Conservation (phyloP, 2,113 vertebrate species). For the Apteryx owenii region DNA sequence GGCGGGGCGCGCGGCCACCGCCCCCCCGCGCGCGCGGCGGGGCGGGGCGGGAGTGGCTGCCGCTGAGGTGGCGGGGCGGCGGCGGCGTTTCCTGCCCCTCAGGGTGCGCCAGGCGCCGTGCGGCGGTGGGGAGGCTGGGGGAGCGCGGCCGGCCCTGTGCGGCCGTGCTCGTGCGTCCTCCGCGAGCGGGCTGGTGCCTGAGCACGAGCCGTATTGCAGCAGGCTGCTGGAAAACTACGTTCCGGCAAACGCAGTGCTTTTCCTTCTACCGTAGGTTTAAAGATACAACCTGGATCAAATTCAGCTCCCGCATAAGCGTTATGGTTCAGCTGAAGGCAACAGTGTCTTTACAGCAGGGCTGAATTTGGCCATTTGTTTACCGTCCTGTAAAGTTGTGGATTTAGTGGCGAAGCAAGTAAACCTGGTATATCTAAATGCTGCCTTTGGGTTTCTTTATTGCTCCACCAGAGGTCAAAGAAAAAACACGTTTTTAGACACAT, state of each 20-base stretch:
- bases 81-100: neutral
- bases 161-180: neutral
- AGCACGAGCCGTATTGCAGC: neutral
- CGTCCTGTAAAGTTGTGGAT: neutral
- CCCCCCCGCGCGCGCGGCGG: neutral
- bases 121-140: slow-evolving; percentile 50
- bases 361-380: accelerated
- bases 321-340: accelerated
- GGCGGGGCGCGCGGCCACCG: slow-evolving; percentile 55
- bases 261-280: neutral
- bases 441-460: neutral
- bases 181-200: no score
- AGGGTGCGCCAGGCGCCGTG: neutral
- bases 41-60: neutral
- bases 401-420: neutral
- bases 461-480: neutral
- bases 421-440: neutral
- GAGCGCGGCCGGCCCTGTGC: neutral
- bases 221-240: accelerated
- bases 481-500: neutral
- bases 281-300: neutral
- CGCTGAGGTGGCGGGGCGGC: neutral
- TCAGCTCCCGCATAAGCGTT: neutral
- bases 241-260: accelerated
- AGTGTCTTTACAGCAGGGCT: neutral